Evolutionary conservation across 2,888 invertebrate genomes (phyloP), one percentile per base, ranked within the genome.

Genomic region (Rosalia funebris): DNA sequence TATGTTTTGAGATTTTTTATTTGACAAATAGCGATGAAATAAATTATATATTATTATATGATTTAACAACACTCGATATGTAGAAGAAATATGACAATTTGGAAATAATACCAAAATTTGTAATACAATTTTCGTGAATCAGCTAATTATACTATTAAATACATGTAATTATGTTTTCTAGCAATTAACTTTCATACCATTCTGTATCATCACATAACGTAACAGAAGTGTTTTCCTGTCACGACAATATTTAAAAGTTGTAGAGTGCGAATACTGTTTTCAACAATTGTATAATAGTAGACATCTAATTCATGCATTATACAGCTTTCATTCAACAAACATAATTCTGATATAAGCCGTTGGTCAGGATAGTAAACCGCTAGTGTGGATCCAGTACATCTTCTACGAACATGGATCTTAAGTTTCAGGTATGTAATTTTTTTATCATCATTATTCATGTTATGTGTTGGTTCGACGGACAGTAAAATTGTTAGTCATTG

Each of bases 301-400:
- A 7, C 34, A n/a, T 12, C 12, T 10, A 37, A 12, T 34, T 34
- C 11, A 3, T 20, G 25, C 20, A 37, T 39, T 39, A 50, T 17
- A 16, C 32, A 31, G 53, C 53, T 53, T 53, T 53, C 53, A 32
- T 53, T 20, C 32, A 12, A 42, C 16, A 39, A 53, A 53, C n/a
- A 31, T 42, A 53, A 42, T 39, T 39, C 41, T 53, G 41, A 53
- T 53, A 53, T 56, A 45, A 56, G 11, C 46, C 15, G 56, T 56
- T 41, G 53, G 32, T 42, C 42, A 42, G 42, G 53, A 53, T 19
- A 32, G 41, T 17, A 42, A 55, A 56, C 32, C 25, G 10, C 39
- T 46, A 56, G 56, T 56, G 56, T 37, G n/a, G 11, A 37, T 11
- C 37, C 46, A 41, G 46, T 17, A 46, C 56, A 56, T 56, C 56